Conservation (phyloP, 2,113 vertebrate genomes). For the Lophotis ruficrista region DNA sequence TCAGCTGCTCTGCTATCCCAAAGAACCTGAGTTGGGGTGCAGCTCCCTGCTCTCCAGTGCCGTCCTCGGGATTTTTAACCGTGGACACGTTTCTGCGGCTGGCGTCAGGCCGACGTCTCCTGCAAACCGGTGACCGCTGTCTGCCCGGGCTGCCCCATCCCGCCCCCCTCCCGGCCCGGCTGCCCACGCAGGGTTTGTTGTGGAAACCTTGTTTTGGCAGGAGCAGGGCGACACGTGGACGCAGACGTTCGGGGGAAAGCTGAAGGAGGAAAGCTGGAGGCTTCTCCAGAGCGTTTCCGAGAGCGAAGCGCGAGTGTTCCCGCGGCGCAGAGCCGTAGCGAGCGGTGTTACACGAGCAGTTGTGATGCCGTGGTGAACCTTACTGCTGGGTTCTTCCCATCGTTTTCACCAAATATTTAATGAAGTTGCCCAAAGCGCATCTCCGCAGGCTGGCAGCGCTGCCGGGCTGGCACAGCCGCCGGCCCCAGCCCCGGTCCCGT, state of each 20-base stretch:
- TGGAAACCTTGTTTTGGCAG: conserved; percentile 8
- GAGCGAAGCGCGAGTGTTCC: background rate
- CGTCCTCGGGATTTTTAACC: background rate
- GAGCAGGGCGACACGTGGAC: background rate
- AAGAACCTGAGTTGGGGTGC: background rate
- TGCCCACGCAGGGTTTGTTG: background rate
- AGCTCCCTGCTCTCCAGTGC: background rate
- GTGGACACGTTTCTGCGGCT: accelerated
- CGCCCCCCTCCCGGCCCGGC: background rate
- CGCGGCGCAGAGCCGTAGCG: accelerated
- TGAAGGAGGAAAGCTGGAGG: background rate
- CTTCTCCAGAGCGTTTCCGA: background rate
- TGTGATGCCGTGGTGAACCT: background rate
- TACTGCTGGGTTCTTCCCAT: accelerated
- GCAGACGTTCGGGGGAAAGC: background rate
- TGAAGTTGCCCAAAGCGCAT: background rate
- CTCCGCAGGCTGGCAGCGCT: background rate
- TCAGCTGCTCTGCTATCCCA: background rate
- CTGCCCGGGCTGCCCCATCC: background rate
- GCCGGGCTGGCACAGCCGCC: background rate
- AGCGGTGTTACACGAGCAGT: background rate
- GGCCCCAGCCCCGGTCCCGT: accelerated
- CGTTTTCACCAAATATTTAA: background rate
- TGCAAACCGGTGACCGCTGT: accelerated
- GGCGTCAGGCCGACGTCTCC: accelerated